These are phyloP conservation scores for Parnassius smintheus DNA, from an alignment of 2,888 invertebrate genomes.

Conservation along the genomic window DNA sequence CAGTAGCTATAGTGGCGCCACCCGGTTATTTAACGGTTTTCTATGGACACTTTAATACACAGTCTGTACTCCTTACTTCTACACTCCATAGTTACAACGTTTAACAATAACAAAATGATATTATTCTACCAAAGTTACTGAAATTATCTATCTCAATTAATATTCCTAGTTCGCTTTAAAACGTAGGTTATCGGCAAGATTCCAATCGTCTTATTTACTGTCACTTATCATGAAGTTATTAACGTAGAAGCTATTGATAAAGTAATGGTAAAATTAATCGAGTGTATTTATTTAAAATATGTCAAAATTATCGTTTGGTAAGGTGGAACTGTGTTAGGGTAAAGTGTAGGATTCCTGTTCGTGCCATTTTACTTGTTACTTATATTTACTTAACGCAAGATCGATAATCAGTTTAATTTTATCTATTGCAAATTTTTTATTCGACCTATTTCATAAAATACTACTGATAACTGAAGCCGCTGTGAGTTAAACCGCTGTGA, in stretches of 20 bases:
- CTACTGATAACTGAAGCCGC: conserved; percentile 36
- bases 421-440: not conserved
- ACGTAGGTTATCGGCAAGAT: conserved; percentile 76
- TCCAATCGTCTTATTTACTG: conserved; percentile 74
- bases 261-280: conserved; percentile 48
- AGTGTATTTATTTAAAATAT: conserved; percentile 46
- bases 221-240: conserved; percentile 60
- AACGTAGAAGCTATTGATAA: conserved; percentile 59
- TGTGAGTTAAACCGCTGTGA: conserved; percentile 41
- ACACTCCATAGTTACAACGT: conserved; percentile 32
- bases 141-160: conserved; percentile 77
- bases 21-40: too few species aligned
- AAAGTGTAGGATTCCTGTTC: conserved; percentile 52
- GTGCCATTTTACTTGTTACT: conserved; percentile 25
- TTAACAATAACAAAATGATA: conserved; percentile 58
- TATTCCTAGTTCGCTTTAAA: conserved; percentile 81
- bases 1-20: too few species aligned
- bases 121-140: conserved; percentile 78
- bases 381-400: conserved; percentile 16
- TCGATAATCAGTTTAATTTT: conserved; percentile 6
- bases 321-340: conserved; percentile 76
- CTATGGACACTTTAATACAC: too few species aligned
- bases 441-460: conserved; percentile 25
- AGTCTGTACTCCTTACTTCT: too few species aligned
- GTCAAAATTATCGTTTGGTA: conserved; percentile 65